Evolutionary conservation across 2,113 vertebrate genomes (phyloP).

Genomic region (Rhipidura dahli): DNA sequence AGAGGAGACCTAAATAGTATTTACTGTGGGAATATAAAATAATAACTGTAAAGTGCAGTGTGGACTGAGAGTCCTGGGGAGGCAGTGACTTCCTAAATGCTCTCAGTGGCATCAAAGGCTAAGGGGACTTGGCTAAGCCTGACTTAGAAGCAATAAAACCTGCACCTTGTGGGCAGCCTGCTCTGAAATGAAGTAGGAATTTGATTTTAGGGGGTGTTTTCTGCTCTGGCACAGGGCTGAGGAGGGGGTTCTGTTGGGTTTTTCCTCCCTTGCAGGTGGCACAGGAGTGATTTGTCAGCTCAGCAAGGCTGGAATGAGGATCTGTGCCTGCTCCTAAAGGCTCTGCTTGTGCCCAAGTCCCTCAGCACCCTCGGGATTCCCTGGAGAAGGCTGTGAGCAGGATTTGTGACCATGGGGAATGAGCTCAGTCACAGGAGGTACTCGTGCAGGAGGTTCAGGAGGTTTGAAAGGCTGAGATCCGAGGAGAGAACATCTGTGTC

Average conservation of each 20-base stretch:
- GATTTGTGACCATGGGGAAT: not conserved
- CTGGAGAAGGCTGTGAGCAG: not conserved
- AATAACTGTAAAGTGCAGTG: not conserved
- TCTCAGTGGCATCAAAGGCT: not conserved
- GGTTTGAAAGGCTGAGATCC: not conserved
- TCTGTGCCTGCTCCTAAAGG: not conserved
- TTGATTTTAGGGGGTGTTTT: not conserved
- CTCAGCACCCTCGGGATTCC: accelerated
- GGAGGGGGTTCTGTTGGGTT: not conserved
- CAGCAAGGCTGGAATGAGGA: not conserved
- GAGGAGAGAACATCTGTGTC: accelerated
- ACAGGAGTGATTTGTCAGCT: not conserved
- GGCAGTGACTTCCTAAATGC: not conserved
- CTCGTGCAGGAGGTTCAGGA: not conserved
- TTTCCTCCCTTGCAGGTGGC: not conserved
- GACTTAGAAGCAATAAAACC: not conserved
- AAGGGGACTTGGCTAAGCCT: not conserved
- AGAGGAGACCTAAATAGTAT: not conserved
- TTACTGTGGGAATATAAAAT: not conserved
- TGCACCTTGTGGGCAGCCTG: not conserved
- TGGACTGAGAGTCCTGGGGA: not conserved
- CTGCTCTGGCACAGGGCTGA: not conserved
- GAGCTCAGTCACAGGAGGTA: not conserved
- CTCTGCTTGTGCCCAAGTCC: accelerated
- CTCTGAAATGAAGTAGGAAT: not conserved